phyloP scores from a whole-genome alignment of 2,797 vertebrate species.

The Kryptolebias ocellatus region DNA sequence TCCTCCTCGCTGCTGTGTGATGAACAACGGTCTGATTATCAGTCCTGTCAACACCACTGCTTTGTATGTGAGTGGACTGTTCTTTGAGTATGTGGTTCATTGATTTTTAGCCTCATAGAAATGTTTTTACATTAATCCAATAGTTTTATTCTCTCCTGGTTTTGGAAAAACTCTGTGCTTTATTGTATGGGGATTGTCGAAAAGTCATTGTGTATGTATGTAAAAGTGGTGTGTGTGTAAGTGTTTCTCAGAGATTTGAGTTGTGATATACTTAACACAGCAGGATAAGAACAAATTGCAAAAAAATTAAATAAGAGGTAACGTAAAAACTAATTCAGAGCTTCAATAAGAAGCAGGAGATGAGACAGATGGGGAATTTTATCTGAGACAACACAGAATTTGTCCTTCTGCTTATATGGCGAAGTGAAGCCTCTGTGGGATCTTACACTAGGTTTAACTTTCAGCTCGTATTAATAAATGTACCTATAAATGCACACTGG shows the following conservation, averaged over 20 bases:
- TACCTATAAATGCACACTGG: constrained; percentile 4
- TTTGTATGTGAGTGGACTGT: not conserved
- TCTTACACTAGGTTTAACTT: constrained; percentile 16
- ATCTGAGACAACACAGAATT: constrained; percentile 32
- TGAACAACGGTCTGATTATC: constrained; percentile 34
- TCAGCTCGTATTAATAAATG: constrained; percentile 20
- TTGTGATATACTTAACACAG: constrained; percentile 39
- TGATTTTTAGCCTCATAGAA: constrained; percentile 32
- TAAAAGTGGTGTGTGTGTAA: not conserved
- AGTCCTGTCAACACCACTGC: constrained; percentile 8
- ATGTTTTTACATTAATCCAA: constrained; percentile 42
- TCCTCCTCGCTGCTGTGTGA: constrained; percentile 10
- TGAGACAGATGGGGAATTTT: constrained; percentile 34
- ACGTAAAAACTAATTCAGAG: constrained; percentile 44
- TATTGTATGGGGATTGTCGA: not conserved
- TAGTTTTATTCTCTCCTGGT: constrained; percentile 43
- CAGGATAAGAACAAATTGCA: constrained; percentile 30
- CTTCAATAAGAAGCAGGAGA: constrained; percentile 45
- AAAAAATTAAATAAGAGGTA: constrained; percentile 37
- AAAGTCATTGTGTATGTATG: not conserved
- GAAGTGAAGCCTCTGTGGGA: not conserved
- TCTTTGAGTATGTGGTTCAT: constrained; percentile 22
- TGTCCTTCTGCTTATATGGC: constrained; percentile 27
- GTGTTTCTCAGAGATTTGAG: constrained; percentile 50
- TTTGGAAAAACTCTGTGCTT: constrained; percentile 23